Conservation (phyloP, 2,113 vertebrate species). For the Suricata suricatta region DNA sequence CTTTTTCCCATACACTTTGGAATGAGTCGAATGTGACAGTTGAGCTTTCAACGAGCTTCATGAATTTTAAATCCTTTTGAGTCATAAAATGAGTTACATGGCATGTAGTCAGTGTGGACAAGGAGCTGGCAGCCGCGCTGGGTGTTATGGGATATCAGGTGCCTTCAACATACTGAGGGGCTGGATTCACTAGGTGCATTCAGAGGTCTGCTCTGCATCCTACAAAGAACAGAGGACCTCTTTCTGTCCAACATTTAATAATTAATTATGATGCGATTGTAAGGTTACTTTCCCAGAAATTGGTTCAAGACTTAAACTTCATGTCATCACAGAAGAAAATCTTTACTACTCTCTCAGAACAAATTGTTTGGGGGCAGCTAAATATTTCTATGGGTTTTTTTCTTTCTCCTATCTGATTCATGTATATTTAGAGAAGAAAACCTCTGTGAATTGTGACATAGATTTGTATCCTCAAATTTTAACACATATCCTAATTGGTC, state of each 20-base stretch:
- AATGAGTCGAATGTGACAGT: constrained; percentile 94
- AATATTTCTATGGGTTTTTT: constrained; percentile 63
- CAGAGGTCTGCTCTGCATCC: constrained; percentile 84
- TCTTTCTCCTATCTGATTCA: constrained; percentile 20
- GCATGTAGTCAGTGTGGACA: constrained; percentile 84
- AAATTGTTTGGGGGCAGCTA: constrained; percentile 51
- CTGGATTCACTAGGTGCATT: constrained; percentile 89
- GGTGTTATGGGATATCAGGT: constrained; percentile 89
- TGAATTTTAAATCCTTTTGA: constrained; percentile 97
- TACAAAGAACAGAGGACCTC: constrained; percentile 83
- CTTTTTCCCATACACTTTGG: constrained; percentile 91
- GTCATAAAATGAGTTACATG: constrained; percentile 90
- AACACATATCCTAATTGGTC: neutral
- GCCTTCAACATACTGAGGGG: constrained; percentile 91
- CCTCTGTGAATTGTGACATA: neutral
- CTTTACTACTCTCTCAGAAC: constrained; percentile 70
- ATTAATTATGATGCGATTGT: constrained; percentile 83
- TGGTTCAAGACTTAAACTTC: constrained; percentile 77
- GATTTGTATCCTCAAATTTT: constrained; percentile 34
- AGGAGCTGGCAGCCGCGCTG: constrained; percentile 86
- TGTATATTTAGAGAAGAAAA: constrained; percentile 12
- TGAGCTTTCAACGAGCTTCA: constrained; percentile 90
- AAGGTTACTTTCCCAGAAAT: constrained; percentile 81
- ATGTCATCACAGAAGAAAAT: constrained; percentile 73
- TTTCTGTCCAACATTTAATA: constrained; percentile 81